Conservation (phyloP, 2,113 vertebrate species). For the Nyctibius bracteatus region DNA sequence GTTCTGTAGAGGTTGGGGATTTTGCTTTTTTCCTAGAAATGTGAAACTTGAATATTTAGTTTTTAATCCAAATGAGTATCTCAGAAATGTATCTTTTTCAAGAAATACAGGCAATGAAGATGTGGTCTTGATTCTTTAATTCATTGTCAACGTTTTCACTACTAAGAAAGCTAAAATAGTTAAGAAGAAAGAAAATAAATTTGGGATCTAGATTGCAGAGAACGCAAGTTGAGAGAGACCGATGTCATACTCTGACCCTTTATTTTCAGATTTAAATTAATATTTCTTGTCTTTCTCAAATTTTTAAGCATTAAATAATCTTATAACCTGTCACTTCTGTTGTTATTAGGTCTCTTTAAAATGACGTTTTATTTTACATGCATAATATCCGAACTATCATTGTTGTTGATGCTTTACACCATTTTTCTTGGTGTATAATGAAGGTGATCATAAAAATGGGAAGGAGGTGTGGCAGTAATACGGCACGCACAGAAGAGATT, state of each 20-base stretch:
- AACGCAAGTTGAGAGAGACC: neutral
- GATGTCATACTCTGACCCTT: neutral
- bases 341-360: neutral
- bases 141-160: neutral
- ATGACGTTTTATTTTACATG: neutral
- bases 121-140: neutral
- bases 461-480: too few species aligned
- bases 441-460: neutral
- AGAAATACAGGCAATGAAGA: neutral
- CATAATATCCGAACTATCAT: neutral
- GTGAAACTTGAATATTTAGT: neutral
- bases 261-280: neutral
- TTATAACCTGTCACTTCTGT: neutral
- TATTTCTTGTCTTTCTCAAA: neutral
- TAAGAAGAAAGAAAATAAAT: neutral
- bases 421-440: neutral
- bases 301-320: neutral
- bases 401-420: neutral
- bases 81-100: neutral
- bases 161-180: neutral
- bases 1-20: fast-evolving
- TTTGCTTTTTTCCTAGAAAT: neutral
- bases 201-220: neutral
- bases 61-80: neutral
- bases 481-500: too few species aligned